Evolutionary conservation across 2,888 invertebrate species (phyloP).

Genomic region (Dynastes hyllus): DNA sequence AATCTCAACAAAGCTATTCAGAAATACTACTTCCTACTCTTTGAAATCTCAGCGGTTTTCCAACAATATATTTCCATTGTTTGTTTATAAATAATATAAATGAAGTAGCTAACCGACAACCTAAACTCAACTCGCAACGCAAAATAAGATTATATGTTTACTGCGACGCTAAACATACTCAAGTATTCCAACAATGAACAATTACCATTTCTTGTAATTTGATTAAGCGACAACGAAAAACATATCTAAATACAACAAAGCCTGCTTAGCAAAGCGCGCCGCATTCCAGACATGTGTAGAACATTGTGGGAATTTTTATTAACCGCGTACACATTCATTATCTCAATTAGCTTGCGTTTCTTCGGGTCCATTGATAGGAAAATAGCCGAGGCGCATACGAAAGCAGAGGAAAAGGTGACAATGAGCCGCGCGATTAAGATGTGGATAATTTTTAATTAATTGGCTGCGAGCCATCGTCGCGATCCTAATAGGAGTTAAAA

Average conservation of each 20-base stretch:
- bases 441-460: constrained; percentile 12
- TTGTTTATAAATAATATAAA: too few species aligned
- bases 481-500: not conserved
- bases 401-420: constrained; percentile 23
- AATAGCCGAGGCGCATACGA: constrained; percentile 27
- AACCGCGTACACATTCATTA: constrained; percentile 42
- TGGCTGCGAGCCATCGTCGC: not conserved
- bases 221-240: constrained; percentile 43
- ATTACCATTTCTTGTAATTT: constrained; percentile 47
- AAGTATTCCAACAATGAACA: constrained; percentile 43
- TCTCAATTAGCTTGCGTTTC: constrained; percentile 42
- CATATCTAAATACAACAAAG: constrained; percentile 45
- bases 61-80: too few species aligned
- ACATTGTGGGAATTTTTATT: constrained; percentile 44
- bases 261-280: constrained; percentile 39
- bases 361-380: constrained; percentile 40
- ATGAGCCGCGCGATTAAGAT: not conserved
- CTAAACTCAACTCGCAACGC: not conserved
- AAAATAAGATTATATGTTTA: constrained; percentile 20
- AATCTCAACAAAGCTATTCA: too few species aligned
- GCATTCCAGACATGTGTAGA: constrained; percentile 46
- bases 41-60: too few species aligned
- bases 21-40: too few species aligned
- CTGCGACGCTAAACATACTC: constrained; percentile 10
- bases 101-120: not conserved